These are phyloP conservation scores for Machimus rusticus DNA, from an alignment of 2,888 invertebrate genomes.

Conservation along the genomic window DNA sequence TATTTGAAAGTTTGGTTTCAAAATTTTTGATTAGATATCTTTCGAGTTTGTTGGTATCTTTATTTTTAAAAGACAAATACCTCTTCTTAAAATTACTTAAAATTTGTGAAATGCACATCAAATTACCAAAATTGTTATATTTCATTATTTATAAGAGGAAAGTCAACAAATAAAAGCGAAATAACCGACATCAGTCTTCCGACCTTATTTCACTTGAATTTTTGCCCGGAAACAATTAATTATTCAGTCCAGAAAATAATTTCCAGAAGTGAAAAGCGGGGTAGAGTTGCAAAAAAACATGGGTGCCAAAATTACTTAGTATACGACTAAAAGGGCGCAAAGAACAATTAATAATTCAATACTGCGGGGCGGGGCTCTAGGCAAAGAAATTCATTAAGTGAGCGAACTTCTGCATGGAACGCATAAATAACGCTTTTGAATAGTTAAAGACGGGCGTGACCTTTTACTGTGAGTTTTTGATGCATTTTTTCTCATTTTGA, in stretches of 20 bases:
- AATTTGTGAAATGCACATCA: background rate
- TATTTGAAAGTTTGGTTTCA: too few species aligned
- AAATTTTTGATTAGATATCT: background rate
- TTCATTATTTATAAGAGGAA: background rate
- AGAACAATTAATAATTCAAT: background rate
- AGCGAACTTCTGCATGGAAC: background rate
- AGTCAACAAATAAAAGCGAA: background rate
- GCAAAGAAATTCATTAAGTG: background rate
- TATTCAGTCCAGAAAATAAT: background rate
- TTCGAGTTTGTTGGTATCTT: background rate
- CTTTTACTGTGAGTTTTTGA: background rate
- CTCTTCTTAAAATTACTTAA: background rate
- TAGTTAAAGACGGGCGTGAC: background rate
- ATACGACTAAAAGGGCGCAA: background rate
- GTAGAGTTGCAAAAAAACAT: background rate
- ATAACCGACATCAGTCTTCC: background rate
- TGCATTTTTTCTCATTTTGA: background rate
- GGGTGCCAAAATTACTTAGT: background rate
- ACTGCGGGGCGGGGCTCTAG: background rate
- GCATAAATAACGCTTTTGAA: background rate
- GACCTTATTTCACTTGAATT: background rate
- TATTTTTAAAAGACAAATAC: background rate
- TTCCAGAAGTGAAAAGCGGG: background rate
- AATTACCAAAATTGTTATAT: background rate
- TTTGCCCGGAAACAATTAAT: background rate